Base-by-base conservation (phyloP, 1,140 invertebrate genomes). In the Hestina assimilis region DNA sequence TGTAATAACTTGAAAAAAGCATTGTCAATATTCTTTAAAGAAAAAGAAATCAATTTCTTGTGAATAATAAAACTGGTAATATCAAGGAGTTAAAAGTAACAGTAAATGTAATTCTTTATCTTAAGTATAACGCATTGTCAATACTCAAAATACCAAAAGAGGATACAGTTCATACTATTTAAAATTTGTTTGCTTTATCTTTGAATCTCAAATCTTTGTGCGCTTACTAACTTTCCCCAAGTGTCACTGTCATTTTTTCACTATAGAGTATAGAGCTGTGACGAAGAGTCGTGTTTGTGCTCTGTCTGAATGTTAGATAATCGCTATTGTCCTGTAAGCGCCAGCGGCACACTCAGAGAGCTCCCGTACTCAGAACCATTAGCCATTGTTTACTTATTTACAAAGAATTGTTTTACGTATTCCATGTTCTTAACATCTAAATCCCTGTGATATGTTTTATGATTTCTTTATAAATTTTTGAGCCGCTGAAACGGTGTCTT, bases 161-260 rank as follows among this genome's bases (percentile, higher is more conserved):
- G 70, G 69, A 74, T 79, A 72, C 40, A 43, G 28, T 64, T 69
- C 64, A 72, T 68, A 73, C 65, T 74, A 75, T 62, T 66, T 45
- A 66, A 73, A 66, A 62, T 69, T 28, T 75, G 58, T 69, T 66
- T 72, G 53, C 52, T 31, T 74, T 76, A 74, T 79, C 68, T 72
- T 45, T 33, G 62, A 63, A 66, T 63, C 65, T 69, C 47, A 21
- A 33, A 58, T 24, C 51, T 65, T 71, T 77, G 68, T 71, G 67
- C 71, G 64, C 4, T 57, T 60, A 66, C 72, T 69, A 76, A 77
- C 80, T 82, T 82, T 84, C 72, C 68, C 66, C 69, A 59, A 68
- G 61, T 68, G 55, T 63, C 63, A 54, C 61, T 72, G 68, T 63
- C 42, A 59, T 59, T 69, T 76, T 78, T 68, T 65, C 23, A 59